Conservation (phyloP, 2,113 vertebrate genomes). For the Hemibagrus wyckioides region DNA sequence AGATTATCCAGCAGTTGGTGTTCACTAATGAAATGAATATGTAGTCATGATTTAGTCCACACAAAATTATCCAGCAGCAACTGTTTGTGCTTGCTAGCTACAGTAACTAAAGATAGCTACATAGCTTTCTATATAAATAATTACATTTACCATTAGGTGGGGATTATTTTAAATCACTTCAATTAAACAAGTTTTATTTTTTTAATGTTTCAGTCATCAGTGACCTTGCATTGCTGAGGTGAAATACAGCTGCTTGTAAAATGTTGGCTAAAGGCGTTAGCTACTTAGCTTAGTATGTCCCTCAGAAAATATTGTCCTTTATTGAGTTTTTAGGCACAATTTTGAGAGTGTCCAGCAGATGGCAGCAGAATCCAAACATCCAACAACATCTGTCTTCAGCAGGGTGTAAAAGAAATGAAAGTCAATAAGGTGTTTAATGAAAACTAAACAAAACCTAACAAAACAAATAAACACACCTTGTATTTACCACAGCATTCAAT, state of each 20-base stretch:
- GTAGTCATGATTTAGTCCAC: not conserved
- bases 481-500: not conserved
- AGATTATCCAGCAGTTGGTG: not conserved
- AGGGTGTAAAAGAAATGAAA: not conserved
- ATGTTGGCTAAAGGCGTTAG: not conserved
- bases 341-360: not conserved
- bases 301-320: not conserved
- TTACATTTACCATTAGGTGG: not conserved
- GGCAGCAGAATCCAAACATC: not conserved
- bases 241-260: not conserved
- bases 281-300: not conserved
- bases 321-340: not conserved
- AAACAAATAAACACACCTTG: too few species aligned
- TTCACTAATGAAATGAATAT: not conserved
- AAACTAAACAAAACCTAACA: too few species aligned
- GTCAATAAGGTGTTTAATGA: not conserved
- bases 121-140: not conserved
- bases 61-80: not conserved
- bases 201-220: not conserved
- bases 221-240: not conserved
- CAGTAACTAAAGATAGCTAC: not conserved
- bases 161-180: not conserved
- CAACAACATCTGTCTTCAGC: not conserved
- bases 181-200: not conserved
- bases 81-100: not conserved